A percentile compares a stretch with the other conserved stretches of the same genome.
phyloP scores from a whole-genome alignment of 2,797 vertebrate genomes.

The Catamblyrhynchus diadema region DNA sequence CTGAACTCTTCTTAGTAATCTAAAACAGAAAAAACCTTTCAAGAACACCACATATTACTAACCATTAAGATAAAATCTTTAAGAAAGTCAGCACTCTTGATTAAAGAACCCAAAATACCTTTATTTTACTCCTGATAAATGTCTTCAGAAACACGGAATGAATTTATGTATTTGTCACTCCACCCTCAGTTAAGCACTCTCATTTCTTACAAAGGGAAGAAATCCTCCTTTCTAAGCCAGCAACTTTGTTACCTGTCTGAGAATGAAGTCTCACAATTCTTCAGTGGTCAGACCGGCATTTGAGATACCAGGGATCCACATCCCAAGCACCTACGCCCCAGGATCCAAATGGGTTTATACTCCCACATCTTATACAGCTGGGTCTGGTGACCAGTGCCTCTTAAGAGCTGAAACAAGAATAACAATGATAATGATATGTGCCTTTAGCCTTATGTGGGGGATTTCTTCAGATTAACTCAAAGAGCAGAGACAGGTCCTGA shows the following conservation, averaged over 20 bases:
- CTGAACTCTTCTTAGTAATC: background rate
- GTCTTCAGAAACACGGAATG: background rate
- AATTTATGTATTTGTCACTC: background rate
- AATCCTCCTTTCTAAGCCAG: background rate
- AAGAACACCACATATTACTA: background rate
- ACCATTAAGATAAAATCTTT: background rate
- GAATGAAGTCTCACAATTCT: background rate
- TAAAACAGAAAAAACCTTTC: background rate
- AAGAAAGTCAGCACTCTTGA: background rate
- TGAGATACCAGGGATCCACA: background rate
- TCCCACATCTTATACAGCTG: background rate
- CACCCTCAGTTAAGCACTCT: background rate
- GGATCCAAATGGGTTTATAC: background rate
- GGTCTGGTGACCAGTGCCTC: background rate
- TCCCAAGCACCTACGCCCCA: background rate
- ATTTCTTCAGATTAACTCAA: background rate
- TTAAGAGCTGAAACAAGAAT: background rate
- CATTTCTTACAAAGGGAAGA: background rate
- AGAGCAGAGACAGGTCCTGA: background rate
- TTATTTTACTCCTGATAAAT: background rate
- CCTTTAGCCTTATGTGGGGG: background rate
- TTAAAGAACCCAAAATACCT: background rate
- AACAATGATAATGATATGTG: background rate
- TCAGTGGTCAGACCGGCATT: background rate
- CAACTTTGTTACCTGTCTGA: background rate